A percentile compares a stretch with the other conserved stretches of the same genome.
phyloP scores from a whole-genome alignment of 2,113 vertebrate genomes.

The Corythoichthys intestinalis region DNA sequence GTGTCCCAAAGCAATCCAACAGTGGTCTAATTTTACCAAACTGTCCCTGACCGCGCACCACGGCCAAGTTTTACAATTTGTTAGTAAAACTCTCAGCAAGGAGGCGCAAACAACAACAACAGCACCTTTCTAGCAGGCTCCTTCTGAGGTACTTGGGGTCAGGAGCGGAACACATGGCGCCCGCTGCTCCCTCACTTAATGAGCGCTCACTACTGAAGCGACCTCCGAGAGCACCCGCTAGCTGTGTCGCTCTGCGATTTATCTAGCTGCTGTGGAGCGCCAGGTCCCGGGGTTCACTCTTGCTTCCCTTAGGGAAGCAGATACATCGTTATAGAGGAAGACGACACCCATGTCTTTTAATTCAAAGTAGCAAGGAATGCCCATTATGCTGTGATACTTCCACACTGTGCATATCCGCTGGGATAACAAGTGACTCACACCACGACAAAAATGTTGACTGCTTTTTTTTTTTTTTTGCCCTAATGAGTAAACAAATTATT shows the following conservation, averaged over 20 bases:
- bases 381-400: background rate
- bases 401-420: background rate
- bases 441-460: background rate
- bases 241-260: constrained; percentile 1
- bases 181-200: constrained; percentile 3
- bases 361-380: background rate
- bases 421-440: background rate
- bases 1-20: too few relatives aligned
- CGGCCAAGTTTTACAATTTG: background rate
- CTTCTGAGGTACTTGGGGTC: background rate
- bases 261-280: background rate
- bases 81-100: background rate
- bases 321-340: constrained; percentile 1
- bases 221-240: constrained; percentile 1
- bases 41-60: background rate
- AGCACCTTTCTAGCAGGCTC: background rate
- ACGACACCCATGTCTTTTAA: constrained; percentile 1
- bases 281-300: background rate
- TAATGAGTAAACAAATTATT: background rate
- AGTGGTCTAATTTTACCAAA: too few relatives aligned
- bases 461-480: background rate
- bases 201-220: constrained; percentile 4
- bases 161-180: background rate
- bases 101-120: background rate
- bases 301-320: background rate